Base-by-base conservation (phyloP, 2,113 vertebrate species). In the Amblyopsis rosae region DNA sequence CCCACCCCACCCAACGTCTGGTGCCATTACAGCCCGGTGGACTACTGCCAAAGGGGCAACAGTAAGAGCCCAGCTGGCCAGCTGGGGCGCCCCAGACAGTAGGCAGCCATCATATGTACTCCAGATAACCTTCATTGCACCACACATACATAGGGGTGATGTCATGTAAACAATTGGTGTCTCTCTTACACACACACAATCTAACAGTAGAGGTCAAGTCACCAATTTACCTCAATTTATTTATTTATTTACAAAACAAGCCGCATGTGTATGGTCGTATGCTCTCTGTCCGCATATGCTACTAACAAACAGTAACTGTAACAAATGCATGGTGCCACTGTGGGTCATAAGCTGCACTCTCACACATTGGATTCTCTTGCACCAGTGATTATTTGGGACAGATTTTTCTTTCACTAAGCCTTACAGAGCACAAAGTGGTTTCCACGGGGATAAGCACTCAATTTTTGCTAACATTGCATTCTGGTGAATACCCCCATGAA, bases 61-160 rank as follows among this genome's bases (percentile, higher is more conserved):
- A 59, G 35, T 72, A 62, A 67, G 35, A 54, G 69, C 60, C 61
- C 15, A 26, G 54, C 58, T 5, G 32, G 32, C 4, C 35, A 41
- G 35, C 56, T 57, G 3, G 61, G 65, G 61, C 13, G 53, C 60
- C 60, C 76, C 66, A 32, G 65, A 63, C 75, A 83, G 69, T 69
- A 69, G 66, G 66, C 63, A 59, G 51, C 56, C 74, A 48, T 65
- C 13, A 59, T 56, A 50, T 12, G 33, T 56, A 69, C 62, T 70
- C 72, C 59, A 57, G 67, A 78, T 78, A 80, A 82, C 83, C 81
- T 85, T 19, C 59, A 62, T 56, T 73, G 58, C 62, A 72, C 69
- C 17, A 64, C 61, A 69, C 73, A 48, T 19, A 50, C 11, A 50
- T 11, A 26, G 26, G 26, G 26, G 26, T 26, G 26, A 50, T 50